Evolutionary conservation across 2,888 invertebrate species (phyloP), one percentile per base, ranked within the genome.

Genomic region (Diploptera punctata): DNA sequence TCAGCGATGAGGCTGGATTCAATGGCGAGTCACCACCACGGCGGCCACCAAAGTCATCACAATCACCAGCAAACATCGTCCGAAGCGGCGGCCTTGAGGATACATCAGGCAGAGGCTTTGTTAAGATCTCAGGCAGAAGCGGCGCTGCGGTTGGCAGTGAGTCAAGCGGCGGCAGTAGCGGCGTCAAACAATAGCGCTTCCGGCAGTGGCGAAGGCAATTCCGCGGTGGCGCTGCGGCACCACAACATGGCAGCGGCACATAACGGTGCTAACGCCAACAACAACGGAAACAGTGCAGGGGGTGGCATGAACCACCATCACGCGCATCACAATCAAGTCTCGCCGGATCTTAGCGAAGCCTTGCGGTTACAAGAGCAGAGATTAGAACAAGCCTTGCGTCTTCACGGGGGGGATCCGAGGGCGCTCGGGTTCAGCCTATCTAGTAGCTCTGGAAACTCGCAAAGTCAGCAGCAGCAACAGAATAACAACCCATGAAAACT

Each of bases 41-140:
- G 75, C 80, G 82, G 75, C 44, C 77, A 75, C 21, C 75, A 77
- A 43, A 77, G 77, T n/a, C 76, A 77, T 26, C 76, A 79, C 71
- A 79, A 79, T 70, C 78, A 78, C 75, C 78, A 81, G 65, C 80
- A 83, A 72, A 74, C 76, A 26, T 71, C 69, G n/a, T 75, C 76
- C 4, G 83, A 84, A 73, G 84, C 84, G 49, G 81, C 84, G 3
- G 78, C 79, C 38, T 76, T 80, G 44, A 84, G 91, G 76, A 90
- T 92, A 85, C 85, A 85, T 77, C 93, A 93, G 79, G 92, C 93
- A 1, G 94, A 94, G 81, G 93, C 92, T 0, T 85, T 95, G 68
- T 84, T 95, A 24, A 87, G 95, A 80, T 93, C 93, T 77, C 95
- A 95, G 80, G 94, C 94, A 0, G 95, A 95, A 81, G 94, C 94